Evolutionary conservation across 2,797 vertebrate genomes (phyloP).

Genomic region (Eurystomus glaucurus): DNA sequence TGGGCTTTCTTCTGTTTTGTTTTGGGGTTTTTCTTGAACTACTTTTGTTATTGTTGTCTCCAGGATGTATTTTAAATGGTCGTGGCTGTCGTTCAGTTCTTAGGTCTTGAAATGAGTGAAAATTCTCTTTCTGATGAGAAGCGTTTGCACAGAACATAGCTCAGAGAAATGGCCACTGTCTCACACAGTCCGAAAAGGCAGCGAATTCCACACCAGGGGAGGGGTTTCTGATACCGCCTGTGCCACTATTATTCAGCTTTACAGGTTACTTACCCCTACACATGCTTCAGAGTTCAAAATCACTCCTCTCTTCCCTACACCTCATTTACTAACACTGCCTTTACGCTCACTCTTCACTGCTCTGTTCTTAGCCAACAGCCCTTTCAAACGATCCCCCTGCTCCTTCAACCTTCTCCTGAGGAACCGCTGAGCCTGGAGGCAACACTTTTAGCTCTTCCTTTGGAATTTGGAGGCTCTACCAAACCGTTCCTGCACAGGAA

Average conservation of each 20-base stretch:
- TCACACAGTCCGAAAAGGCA: background rate
- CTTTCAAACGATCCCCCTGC: accelerated
- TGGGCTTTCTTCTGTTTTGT: background rate
- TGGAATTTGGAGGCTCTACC: background rate
- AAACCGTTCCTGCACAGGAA: accelerated
- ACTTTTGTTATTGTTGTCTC: background rate
- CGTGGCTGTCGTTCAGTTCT: background rate
- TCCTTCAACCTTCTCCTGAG: background rate
- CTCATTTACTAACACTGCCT: background rate
- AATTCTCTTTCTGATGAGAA: background rate
- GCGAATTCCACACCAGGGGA: background rate
- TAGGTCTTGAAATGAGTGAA: background rate
- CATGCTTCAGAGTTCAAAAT: background rate
- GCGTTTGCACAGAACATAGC: background rate
- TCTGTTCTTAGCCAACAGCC: background rate
- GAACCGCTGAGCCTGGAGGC: background rate
- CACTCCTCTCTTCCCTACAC: background rate
- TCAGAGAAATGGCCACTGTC: background rate
- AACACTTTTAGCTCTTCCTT: background rate
- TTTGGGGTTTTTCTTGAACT: background rate
- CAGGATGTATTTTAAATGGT: background rate
- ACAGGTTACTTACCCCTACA: background rate
- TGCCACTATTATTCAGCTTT: background rate
- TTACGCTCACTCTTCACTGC: accelerated
- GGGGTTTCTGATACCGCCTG: background rate